A percentile compares a stretch with the other conserved stretches of the same genome.
phyloP scores from a whole-genome alignment of 1,140 invertebrate species.

The Globodera rostochiensis region DNA sequence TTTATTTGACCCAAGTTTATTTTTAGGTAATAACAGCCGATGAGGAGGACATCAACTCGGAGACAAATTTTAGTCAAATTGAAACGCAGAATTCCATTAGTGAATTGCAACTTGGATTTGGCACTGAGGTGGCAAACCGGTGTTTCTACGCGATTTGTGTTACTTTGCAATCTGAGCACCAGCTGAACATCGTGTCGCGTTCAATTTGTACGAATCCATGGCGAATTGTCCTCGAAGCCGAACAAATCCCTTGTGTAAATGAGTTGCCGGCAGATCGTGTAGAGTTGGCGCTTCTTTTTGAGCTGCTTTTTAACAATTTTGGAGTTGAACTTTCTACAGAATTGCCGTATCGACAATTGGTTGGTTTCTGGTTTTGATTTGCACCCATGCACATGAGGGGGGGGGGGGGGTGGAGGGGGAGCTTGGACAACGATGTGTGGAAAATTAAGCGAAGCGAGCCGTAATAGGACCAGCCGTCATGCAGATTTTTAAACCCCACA shows the following conservation, averaged over 20 bases:
- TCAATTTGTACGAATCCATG: conserved; percentile 23
- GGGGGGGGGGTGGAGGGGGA: too few species aligned
- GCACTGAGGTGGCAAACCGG: background rate
- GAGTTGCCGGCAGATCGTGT: conserved; percentile 11
- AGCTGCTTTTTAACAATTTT: conserved; percentile 7
- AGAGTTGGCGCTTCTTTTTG: conserved; percentile 21
- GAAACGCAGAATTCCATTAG: background rate
- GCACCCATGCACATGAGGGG: too few species aligned
- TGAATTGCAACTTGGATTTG: conserved; percentile 23
- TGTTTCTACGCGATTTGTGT: conserved; percentile 19
- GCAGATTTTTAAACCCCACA: too few species aligned
- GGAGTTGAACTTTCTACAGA: background rate
- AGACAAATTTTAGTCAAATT: background rate
- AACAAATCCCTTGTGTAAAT: conserved; percentile 25
- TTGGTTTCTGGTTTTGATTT: background rate
- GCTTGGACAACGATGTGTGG: too few species aligned
- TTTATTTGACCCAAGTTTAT: background rate
- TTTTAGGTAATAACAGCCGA: conserved; percentile 15
- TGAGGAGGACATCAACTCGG: background rate
- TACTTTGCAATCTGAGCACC: background rate
- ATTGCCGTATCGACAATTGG: conserved; percentile 20
- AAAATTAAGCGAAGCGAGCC: too few species aligned
- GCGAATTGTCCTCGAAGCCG: background rate
- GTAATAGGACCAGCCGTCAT: too few species aligned
- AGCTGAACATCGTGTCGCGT: conserved; percentile 12